phyloP scores from a whole-genome alignment of 2,888 invertebrate species.

The Lycocerus yunnanus region DNA sequence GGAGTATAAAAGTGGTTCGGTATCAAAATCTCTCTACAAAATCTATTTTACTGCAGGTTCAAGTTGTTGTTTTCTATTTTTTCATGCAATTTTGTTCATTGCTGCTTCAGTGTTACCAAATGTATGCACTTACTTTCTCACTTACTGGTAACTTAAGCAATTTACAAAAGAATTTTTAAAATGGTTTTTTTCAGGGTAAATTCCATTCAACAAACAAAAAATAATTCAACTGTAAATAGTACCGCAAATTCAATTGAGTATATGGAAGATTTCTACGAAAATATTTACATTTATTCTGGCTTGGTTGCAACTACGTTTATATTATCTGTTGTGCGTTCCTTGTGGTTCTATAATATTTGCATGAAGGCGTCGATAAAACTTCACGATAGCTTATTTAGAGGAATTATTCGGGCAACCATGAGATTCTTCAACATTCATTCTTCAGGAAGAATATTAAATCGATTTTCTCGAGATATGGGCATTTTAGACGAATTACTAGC shows the following conservation, averaged over 20 bases:
- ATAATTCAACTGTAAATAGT: too few species aligned
- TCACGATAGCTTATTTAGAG: conserved; percentile 84
- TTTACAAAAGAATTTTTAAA: neutral
- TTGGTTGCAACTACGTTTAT: conserved; percentile 40
- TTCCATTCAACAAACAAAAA: neutral
- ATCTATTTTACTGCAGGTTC: conserved; percentile 78
- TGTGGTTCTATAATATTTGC: neutral
- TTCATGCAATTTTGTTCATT: conserved; percentile 68
- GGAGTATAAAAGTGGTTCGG: conserved; percentile 65
- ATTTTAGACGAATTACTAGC: conserved; percentile 69
- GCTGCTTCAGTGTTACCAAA: conserved; percentile 75
- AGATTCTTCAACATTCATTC: conserved; percentile 89
- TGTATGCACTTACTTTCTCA: conserved; percentile 79
- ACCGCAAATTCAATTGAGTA: too few species aligned
- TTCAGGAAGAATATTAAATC: conserved; percentile 79
- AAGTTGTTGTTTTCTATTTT: conserved; percentile 65
- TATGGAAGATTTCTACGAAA: too few species aligned
- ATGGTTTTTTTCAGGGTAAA: conserved; percentile 28
- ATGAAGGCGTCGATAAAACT: conserved; percentile 57
- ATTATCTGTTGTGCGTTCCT: neutral
- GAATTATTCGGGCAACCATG: conserved; percentile 80
- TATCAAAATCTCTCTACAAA: conserved; percentile 62
- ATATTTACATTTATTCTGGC: conserved; percentile 47
- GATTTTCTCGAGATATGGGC: conserved; percentile 90
- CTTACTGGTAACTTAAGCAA: conserved; percentile 66